Base-by-base conservation (phyloP, 2,797 vertebrate genomes). In the Phrynocephalus vlangalii region DNA sequence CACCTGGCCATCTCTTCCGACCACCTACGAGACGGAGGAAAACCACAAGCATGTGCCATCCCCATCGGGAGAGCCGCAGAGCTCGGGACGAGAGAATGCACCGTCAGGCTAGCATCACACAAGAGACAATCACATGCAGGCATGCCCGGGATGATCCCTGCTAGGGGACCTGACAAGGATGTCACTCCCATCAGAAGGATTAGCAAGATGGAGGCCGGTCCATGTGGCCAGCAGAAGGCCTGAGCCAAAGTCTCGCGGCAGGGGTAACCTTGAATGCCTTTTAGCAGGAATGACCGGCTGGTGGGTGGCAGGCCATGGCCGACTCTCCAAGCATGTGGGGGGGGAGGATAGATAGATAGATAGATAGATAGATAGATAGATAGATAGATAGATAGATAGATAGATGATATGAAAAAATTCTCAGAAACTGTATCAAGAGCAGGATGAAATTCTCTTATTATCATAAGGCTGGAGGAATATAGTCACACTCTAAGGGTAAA, bases 121-220 rank as follows among this genome's bases (percentile, higher is more conserved):
- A 67, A 82, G 38, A 18, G 48, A 9, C 8, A 18, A n/a, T 87
- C 86, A 68, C 71, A 48, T 67, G 79, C 38, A 50, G 71, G 28
- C 71, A 63, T 87, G n/a, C n/a, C 67, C 38, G 30, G 60, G 71
- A 75, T 71, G 52, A 72, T 84, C 87, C 52, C 30, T 28, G 77
- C 77, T 38, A 63, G 26, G 38, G 28, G 77, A 73, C 44, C 82
- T 67, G 67, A 8, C 86, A 66, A 67, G 38, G 9, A 4, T 79
- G 87, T 79, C 82, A 67, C 82, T 88, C 87, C 52, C 82, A 66
- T 79, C 68, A 50, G 82, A 79, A 20, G 5, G 87, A 73, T 79
- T 84, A 79, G 33, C 26, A 11, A 79, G 76, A 88, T 50, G 77
- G 82, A 73, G 26, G 22, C 75, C 33, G 52, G 33, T 52, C 11